phyloP scores from a whole-genome alignment of 2,113 vertebrate species.

The Anoura caudifer region DNA sequence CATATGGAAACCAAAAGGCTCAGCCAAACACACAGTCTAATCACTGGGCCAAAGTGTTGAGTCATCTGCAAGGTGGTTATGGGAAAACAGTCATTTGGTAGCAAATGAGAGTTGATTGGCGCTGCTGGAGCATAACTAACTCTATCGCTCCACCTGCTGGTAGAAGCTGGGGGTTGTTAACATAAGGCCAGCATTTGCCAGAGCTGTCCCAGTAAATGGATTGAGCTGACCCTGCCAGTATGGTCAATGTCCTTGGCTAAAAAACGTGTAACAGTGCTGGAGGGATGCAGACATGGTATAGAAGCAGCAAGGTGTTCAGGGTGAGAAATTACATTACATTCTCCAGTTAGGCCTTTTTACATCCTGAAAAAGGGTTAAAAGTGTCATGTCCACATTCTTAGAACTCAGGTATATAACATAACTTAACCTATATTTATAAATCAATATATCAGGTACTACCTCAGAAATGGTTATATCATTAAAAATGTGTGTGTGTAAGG shows the following conservation, averaged over 20 bases:
- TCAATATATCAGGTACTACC: neutral
- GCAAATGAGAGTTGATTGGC: neutral
- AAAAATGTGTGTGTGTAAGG: neutral
- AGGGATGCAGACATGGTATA: neutral
- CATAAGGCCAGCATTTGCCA: no score
- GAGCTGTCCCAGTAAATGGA: neutral
- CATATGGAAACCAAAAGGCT: neutral
- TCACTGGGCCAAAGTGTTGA: neutral
- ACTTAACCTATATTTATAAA: neutral
- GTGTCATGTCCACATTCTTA: neutral
- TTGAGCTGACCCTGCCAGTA: neutral
- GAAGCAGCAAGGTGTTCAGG: neutral
- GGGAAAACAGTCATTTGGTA: neutral
- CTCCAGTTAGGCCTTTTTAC: neutral
- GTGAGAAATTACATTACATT: neutral
- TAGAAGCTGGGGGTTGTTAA: neutral
- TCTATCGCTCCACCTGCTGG: constrained; percentile 30
- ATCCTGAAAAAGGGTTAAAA: neutral
- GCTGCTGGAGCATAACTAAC: neutral
- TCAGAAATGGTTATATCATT: neutral
- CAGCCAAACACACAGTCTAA: neutral
- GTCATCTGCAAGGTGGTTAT: neutral
- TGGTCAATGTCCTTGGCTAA: neutral
- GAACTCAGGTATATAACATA: neutral
- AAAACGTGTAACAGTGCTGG: neutral